These are phyloP conservation scores for Eilema depressum DNA, from an alignment of 2,888 invertebrate species.

Conservation along the genomic window DNA sequence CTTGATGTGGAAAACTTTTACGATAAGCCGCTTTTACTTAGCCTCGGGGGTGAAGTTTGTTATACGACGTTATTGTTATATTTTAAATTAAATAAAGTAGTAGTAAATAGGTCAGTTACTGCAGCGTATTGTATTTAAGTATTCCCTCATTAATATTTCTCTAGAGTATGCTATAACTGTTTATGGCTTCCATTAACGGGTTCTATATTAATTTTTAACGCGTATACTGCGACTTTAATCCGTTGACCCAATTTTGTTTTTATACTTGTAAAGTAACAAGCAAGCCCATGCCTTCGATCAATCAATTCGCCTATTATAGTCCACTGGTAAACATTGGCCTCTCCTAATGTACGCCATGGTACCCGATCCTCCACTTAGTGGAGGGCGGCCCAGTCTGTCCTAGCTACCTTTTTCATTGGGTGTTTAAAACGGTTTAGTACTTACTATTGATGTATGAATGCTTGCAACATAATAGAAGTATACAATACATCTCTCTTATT, in stretches of 20 bases:
- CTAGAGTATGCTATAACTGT: neutral
- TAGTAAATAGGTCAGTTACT: neutral
- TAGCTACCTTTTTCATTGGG: no score
- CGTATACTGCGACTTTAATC: neutral
- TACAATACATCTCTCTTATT: no score
- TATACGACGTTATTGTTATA: neutral
- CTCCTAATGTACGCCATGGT: no score
- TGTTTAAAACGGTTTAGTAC: neutral
- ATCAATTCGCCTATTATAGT: no score
- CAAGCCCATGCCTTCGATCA: no score
- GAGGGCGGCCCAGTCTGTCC: no score
- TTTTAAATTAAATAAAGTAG: neutral
- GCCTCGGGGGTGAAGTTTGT: neutral
- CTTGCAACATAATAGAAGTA: neutral
- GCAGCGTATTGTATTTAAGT: neutral
- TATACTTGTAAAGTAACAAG: no score
- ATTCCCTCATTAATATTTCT: neutral
- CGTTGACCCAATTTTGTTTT: neutral
- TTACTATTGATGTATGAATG: neutral
- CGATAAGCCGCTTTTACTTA: neutral
- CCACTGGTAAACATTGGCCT: no score
- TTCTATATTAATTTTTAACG: neutral
- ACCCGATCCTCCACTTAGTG: no score
- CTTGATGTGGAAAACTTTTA: constrained; percentile 7
- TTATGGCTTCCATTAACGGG: neutral